phyloP scores from a whole-genome alignment of 2,113 vertebrate species.

The Cephalopterus ornatus region DNA sequence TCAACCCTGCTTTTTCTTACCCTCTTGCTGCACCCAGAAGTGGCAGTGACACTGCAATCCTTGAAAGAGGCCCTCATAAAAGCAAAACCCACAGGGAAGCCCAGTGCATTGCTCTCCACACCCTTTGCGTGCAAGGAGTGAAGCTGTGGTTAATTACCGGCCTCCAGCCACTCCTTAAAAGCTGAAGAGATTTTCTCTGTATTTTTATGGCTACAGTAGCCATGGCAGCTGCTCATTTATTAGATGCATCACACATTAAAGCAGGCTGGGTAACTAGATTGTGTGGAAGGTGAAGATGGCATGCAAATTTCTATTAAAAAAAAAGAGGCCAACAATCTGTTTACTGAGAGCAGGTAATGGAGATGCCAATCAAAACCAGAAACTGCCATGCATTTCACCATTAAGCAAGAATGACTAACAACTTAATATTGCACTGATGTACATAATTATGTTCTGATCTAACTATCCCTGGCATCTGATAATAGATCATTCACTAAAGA shows the following conservation, averaged over 20 bases:
- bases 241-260: background rate
- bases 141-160: background rate
- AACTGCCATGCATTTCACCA: background rate
- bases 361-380: background rate
- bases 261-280: background rate
- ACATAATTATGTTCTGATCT: background rate
- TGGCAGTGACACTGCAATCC: background rate
- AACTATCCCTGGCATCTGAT: background rate
- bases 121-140: background rate
- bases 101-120: rapidly evolving
- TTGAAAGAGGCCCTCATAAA: background rate
- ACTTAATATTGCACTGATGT: background rate
- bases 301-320: background rate
- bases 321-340: background rate
- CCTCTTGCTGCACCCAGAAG: background rate
- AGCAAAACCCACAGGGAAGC: background rate
- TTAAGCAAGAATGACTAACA: background rate
- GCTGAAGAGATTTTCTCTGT: background rate
- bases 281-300: background rate
- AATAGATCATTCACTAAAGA: background rate
- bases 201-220: background rate
- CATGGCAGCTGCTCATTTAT: conserved; percentile 39
- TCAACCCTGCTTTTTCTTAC: background rate
- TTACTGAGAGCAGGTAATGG: background rate
- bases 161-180: conserved; percentile 25